These are phyloP conservation scores for Anableps anableps DNA, from an alignment of 2,797 vertebrate genomes.

Conservation along the genomic window DNA sequence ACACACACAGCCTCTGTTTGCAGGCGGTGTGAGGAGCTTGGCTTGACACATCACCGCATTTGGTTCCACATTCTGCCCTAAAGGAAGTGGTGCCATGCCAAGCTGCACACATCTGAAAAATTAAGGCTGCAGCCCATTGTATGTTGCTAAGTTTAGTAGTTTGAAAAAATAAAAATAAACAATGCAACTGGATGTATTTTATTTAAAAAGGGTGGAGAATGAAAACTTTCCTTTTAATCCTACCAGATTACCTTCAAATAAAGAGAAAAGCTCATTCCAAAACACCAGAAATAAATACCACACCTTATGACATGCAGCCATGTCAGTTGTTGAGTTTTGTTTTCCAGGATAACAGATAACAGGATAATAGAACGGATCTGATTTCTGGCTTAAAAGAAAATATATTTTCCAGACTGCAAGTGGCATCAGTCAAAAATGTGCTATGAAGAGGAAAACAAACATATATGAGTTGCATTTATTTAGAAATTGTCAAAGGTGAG, in stretches of 20 bases:
- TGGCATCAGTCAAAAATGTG: too few species aligned
- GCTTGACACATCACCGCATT: constrained; percentile 61
- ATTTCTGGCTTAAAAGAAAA: too few species aligned
- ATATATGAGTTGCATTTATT: too few species aligned
- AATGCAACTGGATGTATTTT: constrained; percentile 25
- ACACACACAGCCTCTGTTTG: constrained; percentile 23
- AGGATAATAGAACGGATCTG: too few species aligned
- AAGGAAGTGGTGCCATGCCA: constrained; percentile 52
- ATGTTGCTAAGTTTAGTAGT: constrained; percentile 60
- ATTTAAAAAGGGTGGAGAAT: constrained; percentile 30
- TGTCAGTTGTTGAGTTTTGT: too few species aligned
- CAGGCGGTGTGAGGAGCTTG: constrained; percentile 32
- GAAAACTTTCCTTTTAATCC: constrained; percentile 6
- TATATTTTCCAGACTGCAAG: too few species aligned
- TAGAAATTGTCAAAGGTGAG: too few species aligned
- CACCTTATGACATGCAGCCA: neutral
- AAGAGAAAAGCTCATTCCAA: constrained; percentile 20
- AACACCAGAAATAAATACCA: neutral
- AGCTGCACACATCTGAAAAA: constrained; percentile 67
- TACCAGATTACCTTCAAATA: constrained; percentile 15
- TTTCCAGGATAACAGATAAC: too few species aligned
- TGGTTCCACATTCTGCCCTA: constrained; percentile 50
- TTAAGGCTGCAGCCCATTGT: constrained; percentile 55
- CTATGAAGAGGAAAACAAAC: too few species aligned
- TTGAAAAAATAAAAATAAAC: constrained; percentile 30